Evolutionary conservation across 2,888 invertebrate species (phyloP), one percentile per base, ranked within the genome.

Genomic region (Thymelicus lineola): DNA sequence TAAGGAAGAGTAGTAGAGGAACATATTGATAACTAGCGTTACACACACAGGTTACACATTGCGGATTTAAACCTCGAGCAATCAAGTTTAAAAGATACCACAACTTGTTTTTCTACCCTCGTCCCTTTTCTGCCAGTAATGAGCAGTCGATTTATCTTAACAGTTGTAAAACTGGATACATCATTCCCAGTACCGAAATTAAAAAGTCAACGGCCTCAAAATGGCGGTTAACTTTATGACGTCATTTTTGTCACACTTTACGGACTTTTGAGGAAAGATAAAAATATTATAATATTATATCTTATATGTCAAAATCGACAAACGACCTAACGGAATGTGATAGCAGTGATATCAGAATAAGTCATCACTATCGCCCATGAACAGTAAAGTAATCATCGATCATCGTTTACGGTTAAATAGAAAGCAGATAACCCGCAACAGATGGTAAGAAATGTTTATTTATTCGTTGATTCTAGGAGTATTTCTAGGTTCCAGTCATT

Each of bases 201-300:
- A 67, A 61, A 67, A 58, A 65, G 74, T 73, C 74, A 73, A 64
- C 65, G 74, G 66, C 73, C 74, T 73, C 69, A 58, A 67, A n/a
- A 53, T 70, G 61, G 66, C 62, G 50, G 62, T 55, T 62, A 67
- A 46, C 17, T n/a, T 66, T 59, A 58, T 35, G 38, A 63, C 45
- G 9, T 35, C 36, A 58, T 28, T 46, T 46, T 57, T 65, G 65
- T 66, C 57, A 66, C 64, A 38, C 38, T 55, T 65, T 28, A 57
- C 45, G 45, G n/a, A 57, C 45, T 14, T 55, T 28, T 57, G 53
- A 15, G 20, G 50, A 50, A 61, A 61, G 10, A 53, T 53, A 4
- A 4, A 53, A 53, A 28, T 14, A 20, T 45, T 38, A 17, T 46
- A 48, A 9, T 36, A 17, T 46, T 48, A 9, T 36, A 38, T 64